Evolutionary conservation across 2,888 invertebrate genomes (phyloP).

Genomic region (Cryptophagus acutangulus): DNA sequence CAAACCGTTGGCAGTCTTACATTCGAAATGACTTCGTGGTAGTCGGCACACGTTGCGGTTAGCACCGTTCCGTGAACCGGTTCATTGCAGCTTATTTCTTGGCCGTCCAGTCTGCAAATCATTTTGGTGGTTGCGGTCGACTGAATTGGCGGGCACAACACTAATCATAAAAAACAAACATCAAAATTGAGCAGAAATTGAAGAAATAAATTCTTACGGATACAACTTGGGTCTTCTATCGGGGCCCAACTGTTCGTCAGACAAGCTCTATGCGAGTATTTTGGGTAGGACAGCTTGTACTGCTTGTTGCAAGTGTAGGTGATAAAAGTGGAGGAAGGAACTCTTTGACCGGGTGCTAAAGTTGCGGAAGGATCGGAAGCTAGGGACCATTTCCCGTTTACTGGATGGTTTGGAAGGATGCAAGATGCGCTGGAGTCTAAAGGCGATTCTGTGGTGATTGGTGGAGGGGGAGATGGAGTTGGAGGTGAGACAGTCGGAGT

Average conservation of each 20-base stretch:
- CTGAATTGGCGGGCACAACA: neutral
- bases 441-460: neutral
- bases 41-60: constrained; percentile 29
- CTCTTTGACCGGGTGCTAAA: constrained; percentile 21
- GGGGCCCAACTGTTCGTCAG: neutral
- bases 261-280: neutral
- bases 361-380: neutral
- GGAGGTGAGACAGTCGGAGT: constrained; percentile 13
- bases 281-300: neutral
- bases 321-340: constrained; percentile 21
- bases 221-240: neutral
- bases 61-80: constrained; percentile 32
- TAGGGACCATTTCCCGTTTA: constrained; percentile 29
- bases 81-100: constrained; percentile 23
- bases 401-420: constrained; percentile 30
- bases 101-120: constrained; percentile 18
- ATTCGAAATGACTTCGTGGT: constrained; percentile 28
- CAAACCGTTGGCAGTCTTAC: constrained; percentile 18
- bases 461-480: constrained; percentile 7
- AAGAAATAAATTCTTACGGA: neutral
- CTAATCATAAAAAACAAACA: neutral
- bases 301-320: constrained; percentile 22
- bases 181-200: neutral
- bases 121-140: neutral
- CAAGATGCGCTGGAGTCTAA: no score